phyloP scores from a whole-genome alignment of 2,888 invertebrate species.

The Brachypterus glaber region DNA sequence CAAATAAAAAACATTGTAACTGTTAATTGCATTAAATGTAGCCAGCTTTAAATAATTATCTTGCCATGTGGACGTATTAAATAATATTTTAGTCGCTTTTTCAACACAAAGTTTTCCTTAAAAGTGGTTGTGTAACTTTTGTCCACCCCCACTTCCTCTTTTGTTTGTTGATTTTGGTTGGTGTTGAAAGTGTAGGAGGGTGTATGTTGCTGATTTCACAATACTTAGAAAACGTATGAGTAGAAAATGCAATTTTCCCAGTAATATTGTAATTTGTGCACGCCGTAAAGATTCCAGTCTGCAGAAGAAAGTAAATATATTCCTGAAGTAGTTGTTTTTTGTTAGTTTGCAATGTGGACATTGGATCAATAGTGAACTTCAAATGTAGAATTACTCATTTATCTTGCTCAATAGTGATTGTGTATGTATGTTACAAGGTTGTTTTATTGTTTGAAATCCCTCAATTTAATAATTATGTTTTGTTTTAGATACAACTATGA shows the following conservation, averaged over 20 bases:
- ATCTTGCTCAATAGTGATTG: slow-evolving; percentile 34
- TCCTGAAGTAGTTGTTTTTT: slow-evolving; percentile 4
- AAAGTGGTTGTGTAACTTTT: no score
- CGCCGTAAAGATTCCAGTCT: slow-evolving; percentile 9
- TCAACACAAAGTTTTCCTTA: no score
- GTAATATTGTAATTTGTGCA: slow-evolving; percentile 19
- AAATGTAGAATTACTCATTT: slow-evolving; percentile 34
- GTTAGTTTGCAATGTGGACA: slow-evolving; percentile 28
- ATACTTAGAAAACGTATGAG: slow-evolving; percentile 25
- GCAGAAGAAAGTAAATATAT: neutral
- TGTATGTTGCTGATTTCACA: slow-evolving; percentile 34
- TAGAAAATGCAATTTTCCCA: slow-evolving; percentile 20
- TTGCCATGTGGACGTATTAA: no score
- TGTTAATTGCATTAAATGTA: no score
- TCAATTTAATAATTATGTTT: slow-evolving; percentile 17
- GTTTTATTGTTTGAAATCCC: slow-evolving; percentile 19
- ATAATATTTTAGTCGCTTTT: no score
- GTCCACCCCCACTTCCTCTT: no score
- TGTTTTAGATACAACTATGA: slow-evolving; percentile 31
- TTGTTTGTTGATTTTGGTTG: slow-evolving; percentile 26
- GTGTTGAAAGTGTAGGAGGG: slow-evolving; percentile 23
- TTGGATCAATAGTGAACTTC: slow-evolving; percentile 38
- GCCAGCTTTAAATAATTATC: no score
- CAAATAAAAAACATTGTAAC: no score
- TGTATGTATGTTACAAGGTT: slow-evolving; percentile 27